Base-by-base conservation (phyloP, 2,797 vertebrate species). In the Mus caroli region DNA sequence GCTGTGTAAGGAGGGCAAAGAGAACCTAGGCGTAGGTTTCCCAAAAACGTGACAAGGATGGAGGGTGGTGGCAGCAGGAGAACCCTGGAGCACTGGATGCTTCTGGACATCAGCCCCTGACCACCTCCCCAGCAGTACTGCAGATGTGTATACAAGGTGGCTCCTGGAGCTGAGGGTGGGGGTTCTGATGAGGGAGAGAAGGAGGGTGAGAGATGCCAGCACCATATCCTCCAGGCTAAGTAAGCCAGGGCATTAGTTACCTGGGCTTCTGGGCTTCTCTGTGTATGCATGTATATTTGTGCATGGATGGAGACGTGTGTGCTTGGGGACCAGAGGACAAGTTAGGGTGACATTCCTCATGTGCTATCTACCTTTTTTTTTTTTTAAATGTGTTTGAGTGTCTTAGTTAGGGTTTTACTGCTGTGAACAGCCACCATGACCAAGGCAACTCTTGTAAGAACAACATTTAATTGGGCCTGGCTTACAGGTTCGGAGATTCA, bases 11-110 rank as follows among this genome's bases (percentile, higher is more conserved):
- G 93, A 87, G 46, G 54, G 6, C 52, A 83, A 90, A 67, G 85
- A 84, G 46, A 95, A 94, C 40, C 54, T 26, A 50, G 64, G 56
- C 85, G 50, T 76, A 71, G 93, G 88, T 90, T 95, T 94, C 76
- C 71, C 83, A 56, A 96, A 96, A 93, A 94, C 54, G 31, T n/a
- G 88, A 22, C 67, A 56, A 17, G 43, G 73, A 73, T 34, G 46
- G 28, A 17, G 37, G 43, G 37, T 5, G 22, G 19, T 28, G 62
- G 62, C 20, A 0, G 0, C 11, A 6, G 50, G 79, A n/a, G 8
- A 78, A 28, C 11, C 17, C 62, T n/a, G 43, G 60, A 69, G 75
- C 84, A 22, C 88, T 28, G 64, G 43, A 43, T 58, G 62, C 0
- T 26, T 31, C 19, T 28, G 20, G 11, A 3, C 6, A 4, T 40